Conservation (phyloP, 2,113 vertebrate genomes). For the Leucosticte australis region DNA sequence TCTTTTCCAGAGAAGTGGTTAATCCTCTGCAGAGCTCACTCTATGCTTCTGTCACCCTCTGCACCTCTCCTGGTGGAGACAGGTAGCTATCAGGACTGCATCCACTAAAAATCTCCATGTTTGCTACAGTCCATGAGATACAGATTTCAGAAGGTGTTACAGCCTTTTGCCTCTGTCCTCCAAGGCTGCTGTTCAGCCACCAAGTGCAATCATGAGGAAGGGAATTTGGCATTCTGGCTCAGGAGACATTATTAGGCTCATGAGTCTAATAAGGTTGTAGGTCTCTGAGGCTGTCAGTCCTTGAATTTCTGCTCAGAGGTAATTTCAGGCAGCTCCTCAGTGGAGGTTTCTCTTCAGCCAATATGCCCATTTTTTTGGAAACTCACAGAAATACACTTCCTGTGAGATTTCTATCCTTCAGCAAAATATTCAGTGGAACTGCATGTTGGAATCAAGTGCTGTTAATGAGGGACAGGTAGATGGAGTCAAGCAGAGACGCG, state of each 20-base stretch:
- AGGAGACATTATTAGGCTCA: not conserved
- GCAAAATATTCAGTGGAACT: not conserved
- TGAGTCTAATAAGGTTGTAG: not conserved
- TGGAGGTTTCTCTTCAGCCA: not conserved
- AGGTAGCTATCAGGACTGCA: not conserved
- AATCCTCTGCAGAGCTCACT: not conserved
- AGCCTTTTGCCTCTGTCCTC: not conserved
- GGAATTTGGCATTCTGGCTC: not conserved
- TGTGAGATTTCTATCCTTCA: not conserved
- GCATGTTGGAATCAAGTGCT: not conserved
- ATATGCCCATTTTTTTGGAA: not conserved
- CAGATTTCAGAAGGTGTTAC: not conserved
- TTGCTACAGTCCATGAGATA: not conserved
- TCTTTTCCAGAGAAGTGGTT: not conserved
- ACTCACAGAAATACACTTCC: not conserved
- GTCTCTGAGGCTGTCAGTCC: not conserved
- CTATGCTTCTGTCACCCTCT: not conserved
- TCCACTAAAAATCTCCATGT: not conserved
- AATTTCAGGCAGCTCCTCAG: not conserved
- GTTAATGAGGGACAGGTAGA: not conserved
- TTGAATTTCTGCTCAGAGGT: not conserved
- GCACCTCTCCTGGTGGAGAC: not conserved
- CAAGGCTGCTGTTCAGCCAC: not conserved
- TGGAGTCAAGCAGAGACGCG: not conserved
- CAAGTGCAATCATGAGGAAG: rapidly evolving